Conservation (phyloP, 2,888 invertebrate genomes). For the Hemicrepidius hirtus region DNA sequence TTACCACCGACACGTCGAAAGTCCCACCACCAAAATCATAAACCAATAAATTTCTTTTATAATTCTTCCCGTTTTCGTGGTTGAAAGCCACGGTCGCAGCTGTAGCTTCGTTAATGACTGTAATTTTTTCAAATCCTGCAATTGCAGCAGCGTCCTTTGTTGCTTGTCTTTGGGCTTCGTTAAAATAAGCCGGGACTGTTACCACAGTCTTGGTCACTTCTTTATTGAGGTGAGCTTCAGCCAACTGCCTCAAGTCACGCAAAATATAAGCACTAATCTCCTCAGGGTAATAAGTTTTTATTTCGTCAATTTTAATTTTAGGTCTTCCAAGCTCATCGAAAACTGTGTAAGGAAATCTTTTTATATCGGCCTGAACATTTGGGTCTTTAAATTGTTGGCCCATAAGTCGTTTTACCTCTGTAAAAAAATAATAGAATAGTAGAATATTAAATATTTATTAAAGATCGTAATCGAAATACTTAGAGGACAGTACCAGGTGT, state of each 20-base stretch:
- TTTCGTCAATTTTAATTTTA: conserved; percentile 48
- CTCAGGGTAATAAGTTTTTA: conserved; percentile 51
- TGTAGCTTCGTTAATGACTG: conserved; percentile 59
- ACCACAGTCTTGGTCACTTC: conserved; percentile 57
- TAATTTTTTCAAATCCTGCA: conserved; percentile 57
- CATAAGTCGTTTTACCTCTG: conserved; percentile 61
- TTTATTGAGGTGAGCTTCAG: conserved; percentile 50
- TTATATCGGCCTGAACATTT: conserved; percentile 56
- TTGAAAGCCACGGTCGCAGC: conserved; percentile 59
- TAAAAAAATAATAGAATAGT: conserved; percentile 34
- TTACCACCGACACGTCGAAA: conserved; percentile 59
- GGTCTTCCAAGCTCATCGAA: conserved; percentile 51
- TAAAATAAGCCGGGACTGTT: conserved; percentile 63
- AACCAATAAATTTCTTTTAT: conserved; percentile 54
- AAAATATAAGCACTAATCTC: conserved; percentile 57
- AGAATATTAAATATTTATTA: too few species aligned
- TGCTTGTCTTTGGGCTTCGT: conserved; percentile 58
- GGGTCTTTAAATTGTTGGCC: conserved; percentile 57
- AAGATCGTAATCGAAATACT: too few species aligned
- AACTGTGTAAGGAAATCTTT: conserved; percentile 56
- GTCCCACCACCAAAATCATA: conserved; percentile 63
- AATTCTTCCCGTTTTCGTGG: conserved; percentile 46
- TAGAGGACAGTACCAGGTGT: too few species aligned
- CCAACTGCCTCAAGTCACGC: conserved; percentile 51
- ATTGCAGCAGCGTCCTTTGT: conserved; percentile 58